Evolutionary conservation across 2,888 invertebrate species (phyloP).

Genomic region (Yponomeuta malinellus): DNA sequence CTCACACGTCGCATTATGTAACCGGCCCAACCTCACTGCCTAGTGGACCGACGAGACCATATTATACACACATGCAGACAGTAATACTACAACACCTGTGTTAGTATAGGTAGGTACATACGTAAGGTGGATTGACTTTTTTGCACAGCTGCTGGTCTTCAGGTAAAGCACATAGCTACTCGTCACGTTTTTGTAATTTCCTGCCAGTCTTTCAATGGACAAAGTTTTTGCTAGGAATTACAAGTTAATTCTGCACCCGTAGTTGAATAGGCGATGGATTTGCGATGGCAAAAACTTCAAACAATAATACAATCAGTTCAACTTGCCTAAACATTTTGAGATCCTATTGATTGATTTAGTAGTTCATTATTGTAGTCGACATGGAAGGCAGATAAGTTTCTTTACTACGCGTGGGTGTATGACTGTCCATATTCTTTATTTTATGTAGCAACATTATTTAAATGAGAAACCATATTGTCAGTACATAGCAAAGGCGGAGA

Average conservation of each 20-base stretch:
- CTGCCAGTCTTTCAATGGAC: background rate
- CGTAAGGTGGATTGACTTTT: background rate
- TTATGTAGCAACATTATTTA: background rate
- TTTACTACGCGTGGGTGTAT: no score
- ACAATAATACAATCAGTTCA: no score
- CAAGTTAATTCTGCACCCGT: background rate
- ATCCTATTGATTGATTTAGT: background rate
- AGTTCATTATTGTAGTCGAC: background rate
- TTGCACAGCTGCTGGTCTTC: background rate
- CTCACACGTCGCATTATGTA: conserved; percentile 44
- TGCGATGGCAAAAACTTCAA: background rate
- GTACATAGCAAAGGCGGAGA: background rate
- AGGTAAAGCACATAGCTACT: background rate
- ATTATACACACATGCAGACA: background rate
- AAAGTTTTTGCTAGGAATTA: background rate
- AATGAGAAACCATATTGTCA: background rate
- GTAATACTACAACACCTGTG: no score
- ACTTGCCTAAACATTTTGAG: background rate
- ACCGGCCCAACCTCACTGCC: conserved; percentile 22
- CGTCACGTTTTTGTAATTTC: background rate
- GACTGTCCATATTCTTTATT: background rate
- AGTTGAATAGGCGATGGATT: background rate
- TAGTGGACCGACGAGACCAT: conserved; percentile 6
- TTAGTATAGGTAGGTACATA: background rate
- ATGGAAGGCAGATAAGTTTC: background rate